Percentiles rank a stretch among this genome's conserved stretches.
Conservation (phyloP, 2,113 vertebrate species). For the Hippolais icterina region DNA sequence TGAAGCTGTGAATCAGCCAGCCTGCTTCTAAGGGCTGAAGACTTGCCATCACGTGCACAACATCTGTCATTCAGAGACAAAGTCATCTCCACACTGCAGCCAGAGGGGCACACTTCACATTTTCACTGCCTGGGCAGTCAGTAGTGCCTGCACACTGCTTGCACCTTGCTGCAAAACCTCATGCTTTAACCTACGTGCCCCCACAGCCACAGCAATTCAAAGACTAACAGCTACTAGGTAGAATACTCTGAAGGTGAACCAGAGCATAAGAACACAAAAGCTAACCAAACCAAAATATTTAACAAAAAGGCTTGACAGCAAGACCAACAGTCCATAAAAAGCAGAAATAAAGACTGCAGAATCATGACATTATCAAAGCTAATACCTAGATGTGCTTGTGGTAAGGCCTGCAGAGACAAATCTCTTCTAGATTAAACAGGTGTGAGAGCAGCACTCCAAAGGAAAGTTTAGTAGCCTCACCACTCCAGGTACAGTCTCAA, state of each 20-base stretch:
- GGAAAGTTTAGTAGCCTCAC: background rate
- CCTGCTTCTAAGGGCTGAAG: background rate
- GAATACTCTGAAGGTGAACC: background rate
- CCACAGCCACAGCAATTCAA: background rate
- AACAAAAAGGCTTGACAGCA: background rate
- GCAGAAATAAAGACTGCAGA: background rate
- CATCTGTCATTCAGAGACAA: background rate
- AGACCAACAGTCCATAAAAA: background rate
- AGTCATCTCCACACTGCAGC: background rate
- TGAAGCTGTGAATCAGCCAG: background rate
- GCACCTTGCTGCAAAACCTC: background rate
- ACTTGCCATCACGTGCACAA: background rate
- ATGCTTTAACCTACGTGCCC: accelerated
- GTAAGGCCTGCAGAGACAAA: background rate
- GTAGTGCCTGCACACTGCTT: accelerated
- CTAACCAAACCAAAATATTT: background rate
- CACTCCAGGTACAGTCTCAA: background rate
- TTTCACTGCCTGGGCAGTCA: background rate
- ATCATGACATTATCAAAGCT: background rate
- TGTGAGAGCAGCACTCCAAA: background rate
- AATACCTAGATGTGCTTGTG: background rate
- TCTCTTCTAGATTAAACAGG: background rate
- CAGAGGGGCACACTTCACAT: background rate
- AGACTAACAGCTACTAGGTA: background rate
- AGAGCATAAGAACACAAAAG: background rate